Base-by-base conservation (phyloP, 2,888 invertebrate species). In the Gari tellinella region DNA sequence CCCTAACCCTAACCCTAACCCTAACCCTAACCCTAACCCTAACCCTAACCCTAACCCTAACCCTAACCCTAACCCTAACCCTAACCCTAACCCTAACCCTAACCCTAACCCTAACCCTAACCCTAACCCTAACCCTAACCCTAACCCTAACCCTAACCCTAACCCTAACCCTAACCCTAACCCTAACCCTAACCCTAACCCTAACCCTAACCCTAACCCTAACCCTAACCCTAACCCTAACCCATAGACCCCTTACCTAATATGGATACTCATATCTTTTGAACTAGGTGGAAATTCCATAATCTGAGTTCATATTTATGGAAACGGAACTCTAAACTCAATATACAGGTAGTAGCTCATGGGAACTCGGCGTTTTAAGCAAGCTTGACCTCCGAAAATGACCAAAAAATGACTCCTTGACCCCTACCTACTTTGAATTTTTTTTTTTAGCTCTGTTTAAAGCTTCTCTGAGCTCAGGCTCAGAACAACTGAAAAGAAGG, bases 71-170 rank as follows among this genome's bases (percentile, higher is more conserved):
- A 76, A 76, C 79, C 72, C 64, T 80, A 69, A 77, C 81, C 72
- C 49, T 63, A 78, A 75, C 82, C 74, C 69, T 81, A 81, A 72
- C 80, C 82, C 76, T 82, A 83, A 73, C 81, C 82, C 73, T 78
- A 83, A 49, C 57, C 63, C 49, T 53, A 57, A 53, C 67, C 55
- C 55, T 56, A 58, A 57, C 70, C 58, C 46, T 49, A 63, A 53
- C 70, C 65, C 49, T 62, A 62, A 57, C 62, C 62, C 62, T 37
- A 58, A 48, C 62, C 66, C 51, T 56, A 70, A 56, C 63, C 63
- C 53, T 69, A 73, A 69, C 70, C 74, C 65, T 68, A 72, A 69
- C 61, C 61, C 49, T 41, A 63, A 46, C 62, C 69, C 68, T 72
- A 79, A 72, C 78, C 75, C 65, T 69, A 76, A 69, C 63, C 70